Conservation (phyloP, 2,113 vertebrate species). For the Psittacus erithacus region DNA sequence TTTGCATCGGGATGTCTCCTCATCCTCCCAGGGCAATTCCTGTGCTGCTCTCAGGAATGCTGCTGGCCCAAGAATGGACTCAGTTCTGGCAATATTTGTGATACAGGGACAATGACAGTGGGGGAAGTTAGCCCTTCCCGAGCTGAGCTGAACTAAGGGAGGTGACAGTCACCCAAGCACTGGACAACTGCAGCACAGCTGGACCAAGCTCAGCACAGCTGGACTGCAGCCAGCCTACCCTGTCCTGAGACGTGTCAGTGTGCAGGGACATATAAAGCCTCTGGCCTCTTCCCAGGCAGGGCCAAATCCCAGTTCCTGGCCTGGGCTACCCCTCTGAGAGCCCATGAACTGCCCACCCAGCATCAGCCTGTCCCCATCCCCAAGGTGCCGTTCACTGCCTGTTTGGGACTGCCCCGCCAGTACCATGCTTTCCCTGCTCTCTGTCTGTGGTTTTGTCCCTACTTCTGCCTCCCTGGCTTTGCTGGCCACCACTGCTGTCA, state of each 20-base stretch:
- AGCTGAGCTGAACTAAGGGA: neutral
- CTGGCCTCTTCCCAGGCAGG: neutral
- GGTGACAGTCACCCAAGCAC: neutral
- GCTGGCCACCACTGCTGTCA: too few species aligned
- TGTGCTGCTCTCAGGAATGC: accelerated
- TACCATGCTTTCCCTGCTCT: neutral
- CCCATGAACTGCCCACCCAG: neutral
- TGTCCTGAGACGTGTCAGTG: neutral
- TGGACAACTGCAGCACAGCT: neutral
- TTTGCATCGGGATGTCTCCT: neutral
- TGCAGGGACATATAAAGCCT: neutral
- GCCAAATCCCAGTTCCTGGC: neutral
- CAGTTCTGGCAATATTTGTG: neutral
- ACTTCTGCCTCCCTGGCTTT: too few species aligned
- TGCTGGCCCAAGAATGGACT: neutral
- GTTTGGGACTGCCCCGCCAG: neutral
- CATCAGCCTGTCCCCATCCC: neutral
- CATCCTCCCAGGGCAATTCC: neutral
- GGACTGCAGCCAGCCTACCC: too few species aligned
- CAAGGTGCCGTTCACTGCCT: neutral
- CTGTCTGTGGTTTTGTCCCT: neutral
- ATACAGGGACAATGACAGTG: neutral
- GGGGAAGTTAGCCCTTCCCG: neutral
- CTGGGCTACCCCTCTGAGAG: neutral
- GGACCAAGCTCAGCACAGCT: neutral